These are phyloP conservation scores for Menidia beryllina DNA, from an alignment of 2,113 vertebrate genomes.

Conservation along the genomic window DNA sequence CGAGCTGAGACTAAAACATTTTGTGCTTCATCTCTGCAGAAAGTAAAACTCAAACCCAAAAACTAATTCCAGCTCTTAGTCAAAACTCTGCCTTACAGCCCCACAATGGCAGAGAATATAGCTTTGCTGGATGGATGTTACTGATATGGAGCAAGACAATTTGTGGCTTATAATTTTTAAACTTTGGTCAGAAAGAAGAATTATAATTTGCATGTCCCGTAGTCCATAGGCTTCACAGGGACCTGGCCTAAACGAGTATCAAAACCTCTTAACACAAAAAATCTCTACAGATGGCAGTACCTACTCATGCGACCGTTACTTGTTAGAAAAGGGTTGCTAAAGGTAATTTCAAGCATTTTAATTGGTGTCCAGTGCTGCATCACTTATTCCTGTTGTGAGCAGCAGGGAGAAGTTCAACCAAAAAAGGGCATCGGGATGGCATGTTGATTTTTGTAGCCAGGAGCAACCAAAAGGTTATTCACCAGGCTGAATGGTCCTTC, in stretches of 20 bases:
- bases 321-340: not conserved
- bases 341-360: slow-evolving; percentile 12
- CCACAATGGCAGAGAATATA: not conserved
- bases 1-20: slow-evolving; percentile 7
- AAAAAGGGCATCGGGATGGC: slow-evolving; percentile 22
- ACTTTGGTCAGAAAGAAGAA: slow-evolving; percentile 9
- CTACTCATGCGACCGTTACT: slow-evolving; percentile 1
- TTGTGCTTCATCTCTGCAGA: not conserved
- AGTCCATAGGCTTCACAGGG: not conserved
- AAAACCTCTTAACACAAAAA: not conserved
- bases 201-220: slow-evolving; percentile 5
- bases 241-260: not conserved
- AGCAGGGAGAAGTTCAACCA: slow-evolving; percentile 31
- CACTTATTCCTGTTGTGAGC: slow-evolving; percentile 9
- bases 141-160: slow-evolving; percentile 4
- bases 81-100: too few relatives aligned
- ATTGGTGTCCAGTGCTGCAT: slow-evolving; percentile 5
- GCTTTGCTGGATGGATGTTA: not conserved
- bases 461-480: slow-evolving; percentile 30
- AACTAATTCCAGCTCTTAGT: too few relatives aligned
- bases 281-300: slow-evolving; percentile 2
- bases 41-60: too few relatives aligned
- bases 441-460: slow-evolving; percentile 20
- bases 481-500: slow-evolving; percentile 49
- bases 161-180: slow-evolving; percentile 6